A percentile compares a stretch with the other conserved stretches of the same genome.
Evolutionary conservation across 2,888 invertebrate species (phyloP).

Genomic region (Buathra laborator): DNA sequence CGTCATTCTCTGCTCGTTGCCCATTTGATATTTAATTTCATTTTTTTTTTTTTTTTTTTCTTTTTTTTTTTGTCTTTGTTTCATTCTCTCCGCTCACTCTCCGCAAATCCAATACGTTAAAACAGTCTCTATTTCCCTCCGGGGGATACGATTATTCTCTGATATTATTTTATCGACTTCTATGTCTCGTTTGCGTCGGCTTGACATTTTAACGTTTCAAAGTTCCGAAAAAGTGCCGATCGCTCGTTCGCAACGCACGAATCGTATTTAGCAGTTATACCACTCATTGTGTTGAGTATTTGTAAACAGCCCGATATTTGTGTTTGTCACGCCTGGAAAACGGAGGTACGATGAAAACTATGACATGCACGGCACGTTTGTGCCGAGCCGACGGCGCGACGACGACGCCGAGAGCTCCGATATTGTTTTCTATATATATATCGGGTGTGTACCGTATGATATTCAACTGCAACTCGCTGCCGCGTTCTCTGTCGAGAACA

Average conservation of each 20-base stretch:
- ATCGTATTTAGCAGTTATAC: too few species aligned
- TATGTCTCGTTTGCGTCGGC: neutral
- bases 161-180: neutral
- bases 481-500: neutral
- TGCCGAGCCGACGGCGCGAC: neutral
- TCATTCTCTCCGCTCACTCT: neutral
- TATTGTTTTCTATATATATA: conserved; percentile 46
- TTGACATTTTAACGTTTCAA: neutral
- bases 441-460: conserved; percentile 3
- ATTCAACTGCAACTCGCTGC: conserved; percentile 4
- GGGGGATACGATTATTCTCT: neutral
- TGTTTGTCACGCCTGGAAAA: conserved; percentile 10
- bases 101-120: neutral
- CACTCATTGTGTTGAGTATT: too few species aligned
- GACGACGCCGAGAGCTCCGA: conserved; percentile 23
- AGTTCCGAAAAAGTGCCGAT: neutral
- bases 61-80: neutral
- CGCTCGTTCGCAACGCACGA: neutral
- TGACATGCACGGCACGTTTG: conserved; percentile 38
- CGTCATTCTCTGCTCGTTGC: conserved; percentile 22
- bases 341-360: conserved; percentile 19
- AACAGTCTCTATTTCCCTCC: neutral
- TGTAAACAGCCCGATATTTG: neutral
- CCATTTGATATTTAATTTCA: neutral
- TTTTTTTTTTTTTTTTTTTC: neutral